Base-by-base conservation (phyloP, 2,888 invertebrate species). In the Parnassius glacialis region DNA sequence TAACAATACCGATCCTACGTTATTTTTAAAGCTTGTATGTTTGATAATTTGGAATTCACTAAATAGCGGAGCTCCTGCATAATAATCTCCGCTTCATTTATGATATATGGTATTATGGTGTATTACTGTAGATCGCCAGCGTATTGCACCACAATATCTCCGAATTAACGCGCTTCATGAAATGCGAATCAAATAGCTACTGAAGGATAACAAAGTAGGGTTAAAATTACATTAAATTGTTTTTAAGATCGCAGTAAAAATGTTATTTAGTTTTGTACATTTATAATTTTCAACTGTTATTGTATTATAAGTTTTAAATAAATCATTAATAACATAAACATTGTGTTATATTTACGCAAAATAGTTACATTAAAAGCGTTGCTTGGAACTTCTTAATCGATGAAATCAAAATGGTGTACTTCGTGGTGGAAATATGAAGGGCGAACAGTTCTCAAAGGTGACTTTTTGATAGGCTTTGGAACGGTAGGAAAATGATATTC, bases 101-200 rank as follows among this genome's bases (percentile, higher is more conserved):
- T 62, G 62, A 61, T 61, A 55, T 52, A 60, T 51, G 59, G 57
- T 57, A 20, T 20, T 20, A 57, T 48, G 60, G 41, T 54, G 64
- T 57, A 60, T 52, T 64, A 60, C 42, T 48, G 64, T 45, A 58
- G 44, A 62, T 62, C 50, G 57, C 53, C 41, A 50, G 43, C 34
- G 53, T 60, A 61, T 52, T 58, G 69, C 64, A 20, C 44, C 62
- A 61, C 44, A 43, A 55, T 48, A 57, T 65, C 65, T 65, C 68
- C 70, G 62, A 62, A 68, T 68, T 67, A 72, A 70, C 72, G 65
- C 67, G 72, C 77, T 75, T 80, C 83, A 79, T 84, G 81, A 84
- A 84, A 86, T 83, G 75, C 77, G 81, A 84, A 82, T 85, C 85
- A 84, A 85, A 86, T 86, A 85, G 83, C 79, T 10, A 52, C 9